A percentile compares a stretch with the other conserved stretches of the same genome.
Evolutionary conservation across 2,888 invertebrate genomes (phyloP).

Genomic region (Agrochola litura): DNA sequence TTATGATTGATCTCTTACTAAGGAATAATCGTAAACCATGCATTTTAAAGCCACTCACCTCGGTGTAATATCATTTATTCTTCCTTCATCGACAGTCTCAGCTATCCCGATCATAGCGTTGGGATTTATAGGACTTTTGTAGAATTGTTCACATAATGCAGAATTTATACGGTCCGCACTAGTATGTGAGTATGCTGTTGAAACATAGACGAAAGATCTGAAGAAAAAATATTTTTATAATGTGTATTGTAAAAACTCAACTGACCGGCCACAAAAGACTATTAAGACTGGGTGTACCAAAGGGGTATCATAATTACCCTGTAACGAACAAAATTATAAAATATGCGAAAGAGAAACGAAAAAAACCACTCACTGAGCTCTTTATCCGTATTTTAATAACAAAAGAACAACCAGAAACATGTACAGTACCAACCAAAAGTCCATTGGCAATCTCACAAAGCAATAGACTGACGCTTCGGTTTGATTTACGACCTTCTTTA

Average conservation of each 20-base stretch:
- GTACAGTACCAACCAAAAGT: too few species aligned
- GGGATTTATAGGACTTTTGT: slow-evolving; percentile 20
- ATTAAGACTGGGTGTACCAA: neutral
- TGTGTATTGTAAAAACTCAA: neutral
- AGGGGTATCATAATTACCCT: neutral
- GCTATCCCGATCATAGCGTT: slow-evolving; percentile 30
- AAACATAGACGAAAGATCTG: slow-evolving; percentile 46
- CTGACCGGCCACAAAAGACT: neutral
- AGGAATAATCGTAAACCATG: neutral
- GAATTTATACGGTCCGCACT: neutral
- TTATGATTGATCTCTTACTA: too few species aligned
- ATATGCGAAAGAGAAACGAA: too few species aligned
- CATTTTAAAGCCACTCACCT: slow-evolving; percentile 7
- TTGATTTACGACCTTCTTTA: too few species aligned
- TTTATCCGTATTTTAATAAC: too few species aligned
- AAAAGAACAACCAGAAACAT: too few species aligned
- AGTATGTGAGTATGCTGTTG: slow-evolving; percentile 42
- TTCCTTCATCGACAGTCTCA: slow-evolving; percentile 37
- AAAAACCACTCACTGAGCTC: too few species aligned
- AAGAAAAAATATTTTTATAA: neutral
- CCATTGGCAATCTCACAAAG: too few species aligned
- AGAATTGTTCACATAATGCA: slow-evolving; percentile 29
- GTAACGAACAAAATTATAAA: neutral
- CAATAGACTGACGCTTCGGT: too few species aligned
- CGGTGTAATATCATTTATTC: slow-evolving; percentile 26